Percentiles rank a stretch among this genome's conserved stretches.
phyloP scores from a whole-genome alignment of 1,140 invertebrate genomes.

The Philotrypesis tridentata region DNA sequence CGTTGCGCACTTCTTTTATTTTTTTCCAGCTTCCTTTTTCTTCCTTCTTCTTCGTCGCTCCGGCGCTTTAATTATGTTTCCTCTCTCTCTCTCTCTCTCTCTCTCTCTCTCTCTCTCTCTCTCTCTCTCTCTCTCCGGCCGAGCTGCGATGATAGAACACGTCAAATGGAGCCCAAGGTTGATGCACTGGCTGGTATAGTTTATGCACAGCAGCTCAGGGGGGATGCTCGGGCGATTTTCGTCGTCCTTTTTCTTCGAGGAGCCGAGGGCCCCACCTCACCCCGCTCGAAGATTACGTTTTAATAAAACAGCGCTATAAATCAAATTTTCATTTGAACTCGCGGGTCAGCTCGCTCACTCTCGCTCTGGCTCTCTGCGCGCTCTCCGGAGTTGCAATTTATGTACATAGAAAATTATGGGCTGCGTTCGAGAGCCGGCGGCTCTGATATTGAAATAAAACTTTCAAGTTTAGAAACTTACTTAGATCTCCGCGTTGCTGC shows the following conservation, averaged over 20 bases:
- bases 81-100: no score
- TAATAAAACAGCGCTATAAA: neutral
- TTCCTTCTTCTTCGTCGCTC: neutral
- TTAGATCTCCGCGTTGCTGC: no score
- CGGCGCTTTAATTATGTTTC: conserved; percentile 30
- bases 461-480: neutral
- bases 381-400: neutral
- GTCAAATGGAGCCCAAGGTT: neutral
- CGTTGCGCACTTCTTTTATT: neutral
- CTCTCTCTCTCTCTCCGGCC: no score
- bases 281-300: neutral
- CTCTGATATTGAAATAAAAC: neutral
- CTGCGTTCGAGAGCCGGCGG: neutral
- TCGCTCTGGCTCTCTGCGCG: no score
- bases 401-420: neutral
- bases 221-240: neutral
- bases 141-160: neutral
- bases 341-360: no score
- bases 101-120: no score
- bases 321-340: neutral
- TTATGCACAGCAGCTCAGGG: neutral
- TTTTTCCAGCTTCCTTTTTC: neutral
- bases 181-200: neutral
- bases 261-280: no score
- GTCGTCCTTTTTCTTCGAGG: neutral